These are phyloP conservation scores for Homalodisca vitripennis DNA, from an alignment of 1,140 invertebrate species.

Conservation along the genomic window DNA sequence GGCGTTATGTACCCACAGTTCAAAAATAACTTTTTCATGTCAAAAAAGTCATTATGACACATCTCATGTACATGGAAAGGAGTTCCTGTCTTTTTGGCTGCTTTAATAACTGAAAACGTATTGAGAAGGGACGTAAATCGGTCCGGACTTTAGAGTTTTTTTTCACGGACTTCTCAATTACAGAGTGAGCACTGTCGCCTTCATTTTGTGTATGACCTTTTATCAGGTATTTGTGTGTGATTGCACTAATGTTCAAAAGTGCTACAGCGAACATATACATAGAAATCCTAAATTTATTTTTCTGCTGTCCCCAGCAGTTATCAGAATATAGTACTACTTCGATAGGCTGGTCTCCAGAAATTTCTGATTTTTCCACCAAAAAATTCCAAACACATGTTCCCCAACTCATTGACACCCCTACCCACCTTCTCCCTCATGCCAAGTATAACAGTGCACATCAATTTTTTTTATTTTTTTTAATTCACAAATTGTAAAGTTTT, in stretches of 20 bases:
- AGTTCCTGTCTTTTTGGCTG: conserved; percentile 29
- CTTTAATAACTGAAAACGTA: neutral
- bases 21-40: too few species aligned
- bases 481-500: conserved; percentile 41
- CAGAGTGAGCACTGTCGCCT: neutral
- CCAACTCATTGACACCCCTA: conserved; percentile 49
- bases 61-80: conserved; percentile 22
- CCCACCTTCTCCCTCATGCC: conserved; percentile 49
- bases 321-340: conserved; percentile 46
- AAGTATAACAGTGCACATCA: conserved; percentile 47
- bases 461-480: conserved; percentile 29
- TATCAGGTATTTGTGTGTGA: conserved; percentile 33
- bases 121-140: conserved; percentile 42
- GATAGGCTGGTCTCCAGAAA: conserved; percentile 36
- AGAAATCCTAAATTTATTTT: conserved; percentile 46
- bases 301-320: conserved; percentile 47
- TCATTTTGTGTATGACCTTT: conserved; percentile 34
- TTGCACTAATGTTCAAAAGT: conserved; percentile 27
- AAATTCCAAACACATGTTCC: conserved; percentile 45
- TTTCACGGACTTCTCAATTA: conserved; percentile 44
- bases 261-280: conserved; percentile 42
- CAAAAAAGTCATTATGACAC: too few species aligned
- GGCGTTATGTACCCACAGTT: too few species aligned
- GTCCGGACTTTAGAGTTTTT: conserved; percentile 44
- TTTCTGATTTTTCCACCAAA: conserved; percentile 34